Evolutionary conservation across 2,888 invertebrate species (phyloP).

Genomic region (Stictocephala bisonia): DNA sequence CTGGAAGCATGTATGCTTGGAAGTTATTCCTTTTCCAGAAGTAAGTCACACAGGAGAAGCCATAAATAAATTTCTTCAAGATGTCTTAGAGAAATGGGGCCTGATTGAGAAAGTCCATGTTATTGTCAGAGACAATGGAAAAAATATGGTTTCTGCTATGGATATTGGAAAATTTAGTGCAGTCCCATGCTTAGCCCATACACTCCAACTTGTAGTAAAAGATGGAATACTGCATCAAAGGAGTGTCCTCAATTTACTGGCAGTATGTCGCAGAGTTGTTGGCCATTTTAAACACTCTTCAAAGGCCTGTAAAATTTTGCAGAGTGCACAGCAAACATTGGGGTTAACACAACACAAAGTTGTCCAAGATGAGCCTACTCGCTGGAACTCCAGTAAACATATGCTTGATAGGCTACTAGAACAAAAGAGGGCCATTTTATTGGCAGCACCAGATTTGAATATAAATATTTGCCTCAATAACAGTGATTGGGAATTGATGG

Average conservation of each 20-base stretch:
- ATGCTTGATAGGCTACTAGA: not conserved
- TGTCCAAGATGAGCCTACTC: constrained; percentile 16
- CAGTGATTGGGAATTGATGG: not conserved
- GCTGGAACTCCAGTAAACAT: constrained; percentile 3
- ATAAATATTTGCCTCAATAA: not conserved
- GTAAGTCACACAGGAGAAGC: constrained; percentile 1
- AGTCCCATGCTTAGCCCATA: constrained; percentile 21
- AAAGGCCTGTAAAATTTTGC: not conserved
- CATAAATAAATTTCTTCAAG: not conserved
- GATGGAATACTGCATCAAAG: constrained; percentile 12
- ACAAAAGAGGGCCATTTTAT: not conserved
- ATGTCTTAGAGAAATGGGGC: not conserved
- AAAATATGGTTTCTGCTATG: constrained; percentile 11
- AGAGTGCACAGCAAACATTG: not conserved
- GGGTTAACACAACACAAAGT: not conserved
- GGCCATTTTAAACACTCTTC: constrained; percentile 24
- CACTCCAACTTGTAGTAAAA: not conserved
- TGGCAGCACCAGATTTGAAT: constrained; percentile 18
- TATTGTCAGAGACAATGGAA: constrained; percentile 11
- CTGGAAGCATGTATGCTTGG: constrained; percentile 19
- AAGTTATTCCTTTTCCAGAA: constrained; percentile 25
- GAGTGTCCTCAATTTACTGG: not conserved
- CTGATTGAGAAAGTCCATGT: not conserved
- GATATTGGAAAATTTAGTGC: not conserved
- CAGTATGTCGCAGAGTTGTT: not conserved